phyloP scores from a whole-genome alignment of 2,113 vertebrate species.

The Ameiurus melas region DNA sequence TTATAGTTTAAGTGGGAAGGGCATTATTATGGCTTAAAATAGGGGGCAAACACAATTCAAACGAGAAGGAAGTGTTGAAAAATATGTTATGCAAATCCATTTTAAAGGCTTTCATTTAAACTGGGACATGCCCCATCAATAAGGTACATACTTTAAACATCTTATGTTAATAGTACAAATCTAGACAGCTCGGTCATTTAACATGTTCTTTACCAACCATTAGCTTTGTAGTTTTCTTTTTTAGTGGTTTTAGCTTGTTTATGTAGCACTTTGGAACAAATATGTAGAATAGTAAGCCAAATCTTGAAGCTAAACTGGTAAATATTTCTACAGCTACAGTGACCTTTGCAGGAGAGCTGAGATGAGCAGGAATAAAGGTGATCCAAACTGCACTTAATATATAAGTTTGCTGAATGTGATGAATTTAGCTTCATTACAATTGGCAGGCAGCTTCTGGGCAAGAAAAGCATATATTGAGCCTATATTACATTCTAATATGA shows the following conservation, averaged over 20 bases:
- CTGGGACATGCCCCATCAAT: background rate
- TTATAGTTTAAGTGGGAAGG: too few relatives aligned
- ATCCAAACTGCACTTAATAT: conserved; percentile 53
- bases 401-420: conserved; percentile 12
- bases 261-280: conserved; percentile 52
- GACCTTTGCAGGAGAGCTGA: conserved; percentile 70
- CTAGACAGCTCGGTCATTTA: background rate
- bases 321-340: conserved; percentile 70
- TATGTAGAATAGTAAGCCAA: conserved; percentile 46
- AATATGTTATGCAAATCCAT: background rate
- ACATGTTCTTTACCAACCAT: conserved; percentile 19
- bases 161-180: background rate
- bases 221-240: conserved; percentile 39
- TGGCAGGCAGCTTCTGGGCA: conserved; percentile 11
- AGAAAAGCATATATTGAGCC: too few relatives aligned
- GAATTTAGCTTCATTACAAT: conserved; percentile 21
- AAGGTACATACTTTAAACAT: conserved; percentile 46
- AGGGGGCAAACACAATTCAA: background rate
- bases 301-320: conserved; percentile 55
- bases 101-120: background rate
- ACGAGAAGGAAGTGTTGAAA: background rate
- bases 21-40: too few relatives aligned
- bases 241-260: conserved; percentile 41
- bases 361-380: conserved; percentile 67
- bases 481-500: too few relatives aligned